Percentiles rank a stretch among this genome's conserved stretches.
These are phyloP conservation scores for Parapsyche elsis DNA, from an alignment of 1,140 invertebrate genomes.

Conservation along the genomic window DNA sequence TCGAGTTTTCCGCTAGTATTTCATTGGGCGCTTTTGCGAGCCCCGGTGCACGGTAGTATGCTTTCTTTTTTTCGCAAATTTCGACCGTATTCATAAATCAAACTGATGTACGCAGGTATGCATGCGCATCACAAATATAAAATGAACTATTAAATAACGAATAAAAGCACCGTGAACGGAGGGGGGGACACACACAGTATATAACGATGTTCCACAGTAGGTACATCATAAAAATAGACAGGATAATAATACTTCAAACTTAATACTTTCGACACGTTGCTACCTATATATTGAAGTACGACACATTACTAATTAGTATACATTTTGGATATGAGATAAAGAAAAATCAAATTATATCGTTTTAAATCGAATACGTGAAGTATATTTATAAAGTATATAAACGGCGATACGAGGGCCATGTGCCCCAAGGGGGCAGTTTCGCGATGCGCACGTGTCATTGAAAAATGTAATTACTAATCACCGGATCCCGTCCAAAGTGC, in stretches of 20 bases:
- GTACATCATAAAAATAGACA: no score
- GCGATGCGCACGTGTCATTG: conserved; percentile 35
- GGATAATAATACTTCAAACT: no score
- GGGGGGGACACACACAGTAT: neutral
- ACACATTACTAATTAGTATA: no score
- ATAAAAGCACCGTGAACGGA: neutral
- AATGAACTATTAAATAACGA: conserved; percentile 28
- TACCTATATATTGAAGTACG: no score
- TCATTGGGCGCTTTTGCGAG: conserved; percentile 16
- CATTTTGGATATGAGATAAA: no score
- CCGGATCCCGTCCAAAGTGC: conserved; percentile 30
- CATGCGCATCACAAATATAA: neutral
- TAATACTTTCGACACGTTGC: no score
- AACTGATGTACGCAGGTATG: neutral
- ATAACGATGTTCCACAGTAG: neutral
- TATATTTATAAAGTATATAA: no score
- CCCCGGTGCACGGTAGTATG: neutral
- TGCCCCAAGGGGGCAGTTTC: neutral
- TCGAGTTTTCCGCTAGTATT: conserved; percentile 29
- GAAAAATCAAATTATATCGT: no score
- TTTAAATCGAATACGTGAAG: no score
- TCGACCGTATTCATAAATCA: conserved; percentile 34
- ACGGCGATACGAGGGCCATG: no score
- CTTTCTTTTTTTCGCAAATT: conserved; percentile 8
- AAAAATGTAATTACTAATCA: conserved; percentile 47